phyloP scores from a whole-genome alignment of 2,113 vertebrate species.

The Triplophysa dalaica region DNA sequence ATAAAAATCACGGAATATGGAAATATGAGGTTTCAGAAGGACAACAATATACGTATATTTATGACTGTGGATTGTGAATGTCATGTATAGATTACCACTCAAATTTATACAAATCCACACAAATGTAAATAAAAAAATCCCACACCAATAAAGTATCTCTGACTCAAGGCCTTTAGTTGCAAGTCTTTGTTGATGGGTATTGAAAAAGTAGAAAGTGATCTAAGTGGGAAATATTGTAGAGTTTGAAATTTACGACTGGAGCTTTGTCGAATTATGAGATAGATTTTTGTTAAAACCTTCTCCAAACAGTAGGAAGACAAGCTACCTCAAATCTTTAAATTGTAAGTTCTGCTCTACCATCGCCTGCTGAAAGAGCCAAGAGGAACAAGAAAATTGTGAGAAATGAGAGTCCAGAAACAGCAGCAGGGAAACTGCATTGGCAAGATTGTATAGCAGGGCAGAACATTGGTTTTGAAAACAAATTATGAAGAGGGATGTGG shows the following conservation, averaged over 20 bases:
- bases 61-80: too few species aligned
- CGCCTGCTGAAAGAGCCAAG: background rate
- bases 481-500: conserved; percentile 39
- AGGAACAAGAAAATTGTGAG: conserved; percentile 17
- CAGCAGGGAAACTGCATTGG: conserved; percentile 8
- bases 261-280: conserved; percentile 26
- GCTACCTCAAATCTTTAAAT: conserved; percentile 29
- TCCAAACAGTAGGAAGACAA: conserved; percentile 1
- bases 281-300: conserved; percentile 7
- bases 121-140: background rate
- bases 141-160: background rate
- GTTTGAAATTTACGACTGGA: background rate
- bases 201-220: background rate
- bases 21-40: too few species aligned
- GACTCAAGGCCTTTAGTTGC: background rate
- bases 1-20: too few species aligned
- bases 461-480: conserved; percentile 50
- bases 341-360: conserved; percentile 22
- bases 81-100: background rate
- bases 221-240: background rate
- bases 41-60: too few species aligned
- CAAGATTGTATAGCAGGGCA: conserved; percentile 29
- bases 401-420: conserved; percentile 25
- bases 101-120: background rate
- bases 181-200: conserved; percentile 16